phyloP scores from a whole-genome alignment of 2,888 invertebrate species.

The Monochamus alternatus region DNA sequence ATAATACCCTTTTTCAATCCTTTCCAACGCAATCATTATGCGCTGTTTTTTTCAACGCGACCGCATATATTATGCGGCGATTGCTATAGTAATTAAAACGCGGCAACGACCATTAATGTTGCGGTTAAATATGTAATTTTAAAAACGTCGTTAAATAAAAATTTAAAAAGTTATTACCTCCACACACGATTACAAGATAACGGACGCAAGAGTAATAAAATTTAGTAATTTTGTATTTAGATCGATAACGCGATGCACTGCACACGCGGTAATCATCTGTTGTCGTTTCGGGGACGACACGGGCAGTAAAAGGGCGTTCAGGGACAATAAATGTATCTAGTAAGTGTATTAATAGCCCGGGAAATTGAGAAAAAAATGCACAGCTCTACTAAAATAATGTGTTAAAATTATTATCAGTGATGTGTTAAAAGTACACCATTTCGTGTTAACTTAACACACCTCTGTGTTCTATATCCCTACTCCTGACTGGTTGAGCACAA shows the following conservation, averaged over 20 bases:
- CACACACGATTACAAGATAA: constrained; percentile 36
- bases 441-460: no score
- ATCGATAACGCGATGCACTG: constrained; percentile 24
- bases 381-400: no score
- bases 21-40: not conserved
- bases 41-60: not conserved
- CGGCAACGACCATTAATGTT: not conserved
- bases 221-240: constrained; percentile 35
- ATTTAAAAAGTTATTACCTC: constrained; percentile 32
- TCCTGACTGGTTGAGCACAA: no score
- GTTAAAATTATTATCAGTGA: no score
- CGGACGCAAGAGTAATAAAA: constrained; percentile 19
- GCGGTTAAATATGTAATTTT: constrained; percentile 16
- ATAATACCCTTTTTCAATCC: not conserved
- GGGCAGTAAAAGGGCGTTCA: constrained; percentile 28
- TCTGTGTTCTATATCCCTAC: no score
- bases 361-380: not conserved
- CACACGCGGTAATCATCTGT: constrained; percentile 19
- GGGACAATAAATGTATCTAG: constrained; percentile 42
- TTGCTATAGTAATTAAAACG: constrained; percentile 3
- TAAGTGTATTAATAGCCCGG: constrained; percentile 50
- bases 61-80: constrained; percentile 7
- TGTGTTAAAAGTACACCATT: no score
- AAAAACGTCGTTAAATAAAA: constrained; percentile 32
- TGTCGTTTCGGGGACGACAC: constrained; percentile 14